A percentile compares a stretch with the other conserved stretches of the same genome.
phyloP scores from a whole-genome alignment of 2,888 invertebrate genomes.

The Cyclophora albipunctata region DNA sequence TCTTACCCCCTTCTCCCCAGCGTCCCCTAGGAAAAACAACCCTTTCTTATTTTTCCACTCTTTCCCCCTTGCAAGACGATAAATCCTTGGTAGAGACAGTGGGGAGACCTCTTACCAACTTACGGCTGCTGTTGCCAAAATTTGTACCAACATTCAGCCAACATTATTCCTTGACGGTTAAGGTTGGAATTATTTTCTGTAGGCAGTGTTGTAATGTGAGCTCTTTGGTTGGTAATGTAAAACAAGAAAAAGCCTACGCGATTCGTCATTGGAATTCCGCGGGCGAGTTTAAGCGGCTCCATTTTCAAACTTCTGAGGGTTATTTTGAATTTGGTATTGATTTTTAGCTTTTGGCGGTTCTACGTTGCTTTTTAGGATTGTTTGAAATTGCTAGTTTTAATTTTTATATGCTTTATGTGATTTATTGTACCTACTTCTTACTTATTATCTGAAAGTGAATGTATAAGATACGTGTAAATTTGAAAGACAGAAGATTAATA shows the following conservation, averaged over 20 bases:
- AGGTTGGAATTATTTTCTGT: conserved; percentile 5
- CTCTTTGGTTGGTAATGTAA: conserved; percentile 28
- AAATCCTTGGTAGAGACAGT: conserved; percentile 72
- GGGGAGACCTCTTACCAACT: conserved; percentile 60
- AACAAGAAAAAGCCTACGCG: conserved; percentile 71
- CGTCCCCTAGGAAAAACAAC: conserved; percentile 69
- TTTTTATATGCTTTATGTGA: too few species aligned
- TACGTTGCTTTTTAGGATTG: conserved; percentile 1
- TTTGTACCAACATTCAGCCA: background rate
- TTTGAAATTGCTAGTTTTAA: background rate
- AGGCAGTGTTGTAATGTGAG: too few species aligned
- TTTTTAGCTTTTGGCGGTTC: conserved; percentile 16
- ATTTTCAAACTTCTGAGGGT: conserved; percentile 51
- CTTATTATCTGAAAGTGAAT: too few species aligned
- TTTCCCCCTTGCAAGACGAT: conserved; percentile 69
- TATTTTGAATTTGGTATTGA: conserved; percentile 49
- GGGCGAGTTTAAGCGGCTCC: conserved; percentile 57
- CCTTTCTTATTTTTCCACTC: conserved; percentile 72
- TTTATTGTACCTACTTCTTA: too few species aligned
- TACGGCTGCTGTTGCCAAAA: conserved; percentile 6
- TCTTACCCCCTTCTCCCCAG: conserved; percentile 44
- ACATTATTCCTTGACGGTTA: conserved; percentile 8
- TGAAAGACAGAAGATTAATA: too few species aligned
- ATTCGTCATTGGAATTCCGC: conserved; percentile 74
- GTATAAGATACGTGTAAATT: too few species aligned